A percentile compares a stretch with the other conserved stretches of the same genome.
These are phyloP conservation scores for Thalassaphorura encarpata DNA, from an alignment of 1,140 invertebrate genomes.

Conservation along the genomic window DNA sequence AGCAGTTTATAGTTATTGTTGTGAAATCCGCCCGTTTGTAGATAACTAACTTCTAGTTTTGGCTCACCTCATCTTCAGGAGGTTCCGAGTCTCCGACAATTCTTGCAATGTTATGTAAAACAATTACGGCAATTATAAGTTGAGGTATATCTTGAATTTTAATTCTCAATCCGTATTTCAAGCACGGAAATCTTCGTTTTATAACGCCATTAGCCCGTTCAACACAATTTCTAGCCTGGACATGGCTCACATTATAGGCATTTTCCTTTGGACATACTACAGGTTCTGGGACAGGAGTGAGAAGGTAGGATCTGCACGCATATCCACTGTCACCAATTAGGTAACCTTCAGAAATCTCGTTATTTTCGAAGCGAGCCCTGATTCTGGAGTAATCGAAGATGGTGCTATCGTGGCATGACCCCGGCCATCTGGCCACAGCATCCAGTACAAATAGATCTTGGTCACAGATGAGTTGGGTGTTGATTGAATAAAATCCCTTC, in stretches of 20 bases:
- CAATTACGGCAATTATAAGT: slow-evolving; percentile 2
- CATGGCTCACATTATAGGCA: slow-evolving; percentile 2
- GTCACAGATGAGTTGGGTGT: slow-evolving; percentile 29
- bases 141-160: slow-evolving; percentile 3
- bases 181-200: slow-evolving; percentile 9
- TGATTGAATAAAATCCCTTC: slow-evolving; percentile 26
- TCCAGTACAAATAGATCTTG: slow-evolving; percentile 16
- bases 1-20: background rate
- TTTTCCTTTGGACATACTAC: too few species aligned
- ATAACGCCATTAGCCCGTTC: slow-evolving; percentile 9
- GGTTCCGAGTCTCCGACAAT: slow-evolving; percentile 9
- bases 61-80: background rate
- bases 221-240: slow-evolving; percentile 12
- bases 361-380: background rate
- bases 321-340: slow-evolving; percentile 14
- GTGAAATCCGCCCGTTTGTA: background rate
- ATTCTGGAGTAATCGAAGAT: slow-evolving; percentile 1
- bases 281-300: background rate
- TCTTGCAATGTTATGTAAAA: slow-evolving; percentile 13
- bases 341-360: background rate
- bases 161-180: slow-evolving; percentile 5
- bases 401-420: slow-evolving; percentile 28
- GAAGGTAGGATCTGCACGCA: background rate
- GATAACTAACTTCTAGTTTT: background rate
- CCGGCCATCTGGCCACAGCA: slow-evolving; percentile 26